Evolutionary conservation across 2,797 vertebrate species (phyloP).

Genomic region (Lophius americanus): DNA sequence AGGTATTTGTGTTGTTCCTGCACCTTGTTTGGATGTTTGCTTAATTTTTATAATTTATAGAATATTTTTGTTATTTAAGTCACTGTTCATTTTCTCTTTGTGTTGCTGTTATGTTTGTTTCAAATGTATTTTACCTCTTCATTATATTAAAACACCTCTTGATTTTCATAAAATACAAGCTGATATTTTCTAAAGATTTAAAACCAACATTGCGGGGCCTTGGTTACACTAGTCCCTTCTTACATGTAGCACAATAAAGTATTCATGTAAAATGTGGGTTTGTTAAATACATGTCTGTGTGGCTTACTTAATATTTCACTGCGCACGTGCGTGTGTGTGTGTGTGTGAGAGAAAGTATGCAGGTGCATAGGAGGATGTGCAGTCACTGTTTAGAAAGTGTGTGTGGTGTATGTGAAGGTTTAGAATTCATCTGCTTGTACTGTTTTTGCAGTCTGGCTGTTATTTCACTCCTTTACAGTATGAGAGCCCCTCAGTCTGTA

Average conservation of each 20-base stretch:
- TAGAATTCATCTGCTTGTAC: constrained; percentile 50
- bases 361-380: constrained; percentile 49
- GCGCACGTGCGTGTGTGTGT: background rate
- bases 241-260: constrained; percentile 38
- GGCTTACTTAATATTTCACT: constrained; percentile 2
- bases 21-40: constrained; percentile 16
- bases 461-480: constrained; percentile 29
- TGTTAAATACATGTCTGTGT: constrained; percentile 15
- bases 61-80: constrained; percentile 57
- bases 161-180: constrained; percentile 1
- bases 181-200: constrained; percentile 12
- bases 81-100: constrained; percentile 56
- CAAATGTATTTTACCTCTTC: constrained; percentile 7
- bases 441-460: constrained; percentile 14
- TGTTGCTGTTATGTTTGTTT: constrained; percentile 29
- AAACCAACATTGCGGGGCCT: constrained; percentile 4
- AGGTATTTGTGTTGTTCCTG: constrained; percentile 3
- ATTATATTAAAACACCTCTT: constrained; percentile 2
- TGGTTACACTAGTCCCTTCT: constrained; percentile 4
- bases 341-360: constrained; percentile 25
- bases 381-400: constrained; percentile 65
- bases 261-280: constrained; percentile 37
- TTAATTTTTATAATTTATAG: constrained; percentile 35
- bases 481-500: constrained; percentile 55
- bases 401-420: constrained; percentile 69